Evolutionary conservation across 2,888 invertebrate species (phyloP).

Genomic region (Cataglyphis altisquamis): DNA sequence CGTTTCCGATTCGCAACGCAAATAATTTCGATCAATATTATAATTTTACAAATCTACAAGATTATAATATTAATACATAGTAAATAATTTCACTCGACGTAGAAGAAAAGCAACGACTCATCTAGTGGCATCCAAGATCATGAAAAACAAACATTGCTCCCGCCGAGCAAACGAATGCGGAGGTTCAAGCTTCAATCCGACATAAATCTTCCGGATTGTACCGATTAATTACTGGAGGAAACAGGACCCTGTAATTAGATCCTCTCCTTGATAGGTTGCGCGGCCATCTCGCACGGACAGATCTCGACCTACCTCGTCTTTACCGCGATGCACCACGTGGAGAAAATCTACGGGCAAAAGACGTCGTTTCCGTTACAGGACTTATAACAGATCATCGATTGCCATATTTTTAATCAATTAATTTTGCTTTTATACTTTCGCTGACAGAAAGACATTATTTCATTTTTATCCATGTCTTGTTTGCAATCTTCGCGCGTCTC

Average conservation of each 20-base stretch:
- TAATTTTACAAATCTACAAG: not conserved
- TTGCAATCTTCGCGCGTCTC: not conserved
- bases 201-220: constrained; percentile 76
- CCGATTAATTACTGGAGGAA: constrained; percentile 78
- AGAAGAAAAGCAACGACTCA: not conserved
- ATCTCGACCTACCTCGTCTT: constrained; percentile 58
- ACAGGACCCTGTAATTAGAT: constrained; percentile 78
- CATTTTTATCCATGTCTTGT: constrained; percentile 7
- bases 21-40: not conserved
- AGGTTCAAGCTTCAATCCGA: constrained; percentile 56
- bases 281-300: constrained; percentile 65
- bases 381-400: constrained; percentile 22
- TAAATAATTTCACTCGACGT: not conserved
- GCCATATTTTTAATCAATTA: constrained; percentile 28
- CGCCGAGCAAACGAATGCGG: constrained; percentile 1
- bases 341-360: constrained; percentile 24
- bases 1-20: not conserved
- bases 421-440: not conserved
- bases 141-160: constrained; percentile 62
- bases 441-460: not conserved
- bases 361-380: constrained; percentile 14
- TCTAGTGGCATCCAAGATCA: not conserved
- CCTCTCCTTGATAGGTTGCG: constrained; percentile 64
- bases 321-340: constrained; percentile 38
- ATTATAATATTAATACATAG: not conserved